Conservation (phyloP, 2,888 invertebrate genomes). For the Auanema freiburgensis region DNA sequence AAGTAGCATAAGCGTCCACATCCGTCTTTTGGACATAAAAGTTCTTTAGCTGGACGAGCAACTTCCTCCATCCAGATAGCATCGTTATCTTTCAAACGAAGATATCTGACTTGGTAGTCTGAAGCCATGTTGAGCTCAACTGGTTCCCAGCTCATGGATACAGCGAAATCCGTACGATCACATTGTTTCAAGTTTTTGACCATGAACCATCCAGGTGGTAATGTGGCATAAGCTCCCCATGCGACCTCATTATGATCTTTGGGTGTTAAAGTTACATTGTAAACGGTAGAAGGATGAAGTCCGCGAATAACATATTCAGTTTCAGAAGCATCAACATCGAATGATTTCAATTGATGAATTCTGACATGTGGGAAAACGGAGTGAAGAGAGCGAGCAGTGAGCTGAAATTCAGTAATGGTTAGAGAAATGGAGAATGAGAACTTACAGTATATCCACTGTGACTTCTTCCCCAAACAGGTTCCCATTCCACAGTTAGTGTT, state of each 20-base stretch:
- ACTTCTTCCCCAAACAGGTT: constrained; percentile 60
- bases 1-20: constrained; percentile 64
- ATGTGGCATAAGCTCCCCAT: constrained; percentile 64
- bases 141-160: constrained; percentile 63
- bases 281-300: constrained; percentile 60
- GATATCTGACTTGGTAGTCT: constrained; percentile 62
- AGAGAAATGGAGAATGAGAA: not conserved
- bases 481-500: constrained; percentile 63
- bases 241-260: constrained; percentile 57
- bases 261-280: constrained; percentile 62
- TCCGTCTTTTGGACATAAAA: constrained; percentile 50
- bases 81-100: constrained; percentile 49
- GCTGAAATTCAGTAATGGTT: constrained; percentile 26
- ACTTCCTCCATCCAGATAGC: constrained; percentile 57
- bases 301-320: constrained; percentile 59
- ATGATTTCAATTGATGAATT: constrained; percentile 50
- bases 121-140: constrained; percentile 56
- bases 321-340: constrained; percentile 54
- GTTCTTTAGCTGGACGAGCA: constrained; percentile 44
- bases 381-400: constrained; percentile 56
- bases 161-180: constrained; percentile 61
- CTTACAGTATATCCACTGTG: constrained; percentile 59
- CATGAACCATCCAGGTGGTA: constrained; percentile 63
- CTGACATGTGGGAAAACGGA: constrained; percentile 56
- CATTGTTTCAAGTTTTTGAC: constrained; percentile 62